Evolutionary conservation across 2,113 vertebrate genomes (phyloP).

Genomic region (Gnathonemus longibarbis): DNA sequence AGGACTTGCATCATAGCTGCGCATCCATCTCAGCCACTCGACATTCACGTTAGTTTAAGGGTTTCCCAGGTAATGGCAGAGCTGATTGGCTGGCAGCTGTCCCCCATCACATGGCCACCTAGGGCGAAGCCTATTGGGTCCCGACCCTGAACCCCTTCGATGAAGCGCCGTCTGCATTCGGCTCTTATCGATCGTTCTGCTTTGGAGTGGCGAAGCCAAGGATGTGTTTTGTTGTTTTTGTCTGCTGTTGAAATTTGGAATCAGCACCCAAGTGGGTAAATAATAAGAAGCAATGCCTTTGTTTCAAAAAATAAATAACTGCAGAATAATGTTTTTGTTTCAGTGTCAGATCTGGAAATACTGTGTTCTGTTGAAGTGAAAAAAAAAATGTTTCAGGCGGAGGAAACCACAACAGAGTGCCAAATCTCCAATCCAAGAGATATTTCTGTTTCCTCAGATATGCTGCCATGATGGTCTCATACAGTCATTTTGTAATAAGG

Average conservation of each 20-base stretch:
- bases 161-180: no score
- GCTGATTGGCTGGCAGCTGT: not conserved
- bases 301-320: not conserved
- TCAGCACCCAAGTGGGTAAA: not conserved
- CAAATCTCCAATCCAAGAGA: not conserved
- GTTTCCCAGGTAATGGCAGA: not conserved
- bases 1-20: not conserved
- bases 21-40: not conserved
- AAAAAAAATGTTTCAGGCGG: not conserved
- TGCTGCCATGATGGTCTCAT: not conserved
- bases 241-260: not conserved
- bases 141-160: not conserved
- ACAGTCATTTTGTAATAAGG: not conserved
- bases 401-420: not conserved
- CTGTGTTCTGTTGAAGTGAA: not conserved
- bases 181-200: not conserved
- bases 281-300: not conserved
- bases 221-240: not conserved
- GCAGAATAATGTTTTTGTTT: not conserved
- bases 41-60: not conserved
- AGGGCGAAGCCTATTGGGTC: not conserved
- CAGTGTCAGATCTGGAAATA: not conserved
- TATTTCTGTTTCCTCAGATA: constrained; percentile 7
- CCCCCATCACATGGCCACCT: not conserved
- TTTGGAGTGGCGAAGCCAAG: not conserved